A percentile compares a stretch with the other conserved stretches of the same genome.
These are phyloP conservation scores for Hydrotaea diabolus DNA, from an alignment of 2,888 invertebrate species.

Conservation along the genomic window DNA sequence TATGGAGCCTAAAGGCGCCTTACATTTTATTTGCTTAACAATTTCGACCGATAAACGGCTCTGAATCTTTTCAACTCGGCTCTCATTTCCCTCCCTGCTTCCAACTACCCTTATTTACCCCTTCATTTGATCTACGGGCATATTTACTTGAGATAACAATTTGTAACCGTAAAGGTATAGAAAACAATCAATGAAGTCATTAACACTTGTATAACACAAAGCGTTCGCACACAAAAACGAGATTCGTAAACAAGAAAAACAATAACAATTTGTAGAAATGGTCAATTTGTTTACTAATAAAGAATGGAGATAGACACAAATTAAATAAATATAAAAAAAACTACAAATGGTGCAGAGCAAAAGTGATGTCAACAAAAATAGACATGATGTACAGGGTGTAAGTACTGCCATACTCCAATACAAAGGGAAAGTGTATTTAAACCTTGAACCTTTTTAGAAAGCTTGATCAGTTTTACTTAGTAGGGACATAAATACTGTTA, in stretches of 20 bases:
- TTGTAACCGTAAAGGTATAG: constrained; percentile 33
- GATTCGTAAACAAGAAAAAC: background rate
- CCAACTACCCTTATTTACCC: too few relatives aligned
- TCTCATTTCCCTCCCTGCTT: background rate
- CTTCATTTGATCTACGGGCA: background rate
- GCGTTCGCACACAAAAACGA: too few relatives aligned
- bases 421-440: too few relatives aligned
- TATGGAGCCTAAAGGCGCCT: constrained; percentile 36
- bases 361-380: too few relatives aligned
- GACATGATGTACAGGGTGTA: too few relatives aligned
- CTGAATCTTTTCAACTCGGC: background rate
- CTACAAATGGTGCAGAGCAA: background rate
- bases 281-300: background rate
- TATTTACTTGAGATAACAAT: constrained; percentile 38
- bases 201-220: constrained; percentile 36
- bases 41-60: constrained; percentile 19
- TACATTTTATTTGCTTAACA: constrained; percentile 41
- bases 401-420: too few relatives aligned
- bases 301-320: background rate
- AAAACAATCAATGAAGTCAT: constrained; percentile 45
- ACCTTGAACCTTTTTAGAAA: too few relatives aligned
- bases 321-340: background rate
- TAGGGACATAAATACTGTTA: too few relatives aligned
- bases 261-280: constrained; percentile 3
- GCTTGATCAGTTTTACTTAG: too few relatives aligned